Percentiles rank a stretch among this genome's conserved stretches.
Conservation (phyloP, 2,113 vertebrate genomes). For the Epinephelus moara region DNA sequence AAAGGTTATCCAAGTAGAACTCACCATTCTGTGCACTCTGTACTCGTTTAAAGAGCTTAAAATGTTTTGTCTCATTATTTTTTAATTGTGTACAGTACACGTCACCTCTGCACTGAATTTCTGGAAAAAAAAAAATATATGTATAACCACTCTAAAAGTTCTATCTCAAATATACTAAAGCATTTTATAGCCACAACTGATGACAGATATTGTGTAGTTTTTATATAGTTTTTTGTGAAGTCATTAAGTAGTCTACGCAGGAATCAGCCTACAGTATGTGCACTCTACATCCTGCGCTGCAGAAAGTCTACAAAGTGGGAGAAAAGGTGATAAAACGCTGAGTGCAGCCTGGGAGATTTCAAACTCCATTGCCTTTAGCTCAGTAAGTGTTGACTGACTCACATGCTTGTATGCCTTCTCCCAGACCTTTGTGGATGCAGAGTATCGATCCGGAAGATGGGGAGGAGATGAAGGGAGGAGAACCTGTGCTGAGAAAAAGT, state of each 20-base stretch:
- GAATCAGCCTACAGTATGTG: slow-evolving; percentile 28
- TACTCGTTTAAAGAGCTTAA: slow-evolving; percentile 20
- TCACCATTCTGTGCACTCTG: slow-evolving; percentile 4
- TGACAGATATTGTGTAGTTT: background rate
- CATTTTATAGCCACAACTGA: background rate
- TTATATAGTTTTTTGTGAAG: slow-evolving; percentile 5
- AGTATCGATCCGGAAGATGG: slow-evolving; percentile 87
- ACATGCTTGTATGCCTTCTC: slow-evolving; percentile 84
- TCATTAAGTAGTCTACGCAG: slow-evolving; percentile 1
- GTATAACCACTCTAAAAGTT: background rate
- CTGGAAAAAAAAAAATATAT: background rate
- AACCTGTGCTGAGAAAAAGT: slow-evolving; percentile 81
- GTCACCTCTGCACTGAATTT: background rate
- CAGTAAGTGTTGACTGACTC: slow-evolving; percentile 69
- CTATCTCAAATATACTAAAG: background rate
- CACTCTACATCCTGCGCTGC: slow-evolving; percentile 16
- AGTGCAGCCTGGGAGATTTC: slow-evolving; percentile 68
- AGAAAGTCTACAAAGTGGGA: slow-evolving; percentile 51
- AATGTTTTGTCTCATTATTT: slow-evolving; percentile 6
- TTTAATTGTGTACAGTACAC: no score
- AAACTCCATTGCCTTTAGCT: slow-evolving; percentile 67
- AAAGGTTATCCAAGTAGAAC: slow-evolving; percentile 62
- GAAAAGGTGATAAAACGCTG: slow-evolving; percentile 50
- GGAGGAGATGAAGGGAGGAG: slow-evolving; percentile 78
- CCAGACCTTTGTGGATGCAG: slow-evolving; percentile 81